Conservation (phyloP, 2,888 invertebrate genomes). For the Nomada lathburiana region DNA sequence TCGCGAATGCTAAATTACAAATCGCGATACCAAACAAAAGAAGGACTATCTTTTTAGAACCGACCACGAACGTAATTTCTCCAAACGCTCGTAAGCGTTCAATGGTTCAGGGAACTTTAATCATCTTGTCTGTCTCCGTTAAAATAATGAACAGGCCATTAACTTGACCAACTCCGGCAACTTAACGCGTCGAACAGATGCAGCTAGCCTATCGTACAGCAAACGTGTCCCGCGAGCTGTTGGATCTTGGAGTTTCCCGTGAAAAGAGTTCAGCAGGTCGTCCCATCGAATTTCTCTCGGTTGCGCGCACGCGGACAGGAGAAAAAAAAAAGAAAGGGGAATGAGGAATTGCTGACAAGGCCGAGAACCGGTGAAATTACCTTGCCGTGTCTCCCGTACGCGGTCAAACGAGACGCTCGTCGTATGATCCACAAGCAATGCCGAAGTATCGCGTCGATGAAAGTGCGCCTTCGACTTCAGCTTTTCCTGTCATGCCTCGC, state of each 20-base stretch:
- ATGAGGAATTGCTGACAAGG: slow-evolving; percentile 73
- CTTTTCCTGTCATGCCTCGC: slow-evolving; percentile 35
- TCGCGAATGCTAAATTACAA: too few relatives aligned
- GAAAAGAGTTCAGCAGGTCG: slow-evolving; percentile 78
- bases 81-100: background rate
- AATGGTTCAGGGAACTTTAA: slow-evolving; percentile 5
- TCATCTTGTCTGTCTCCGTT: slow-evolving; percentile 3
- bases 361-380: slow-evolving; percentile 73
- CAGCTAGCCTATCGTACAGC: background rate
- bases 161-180: slow-evolving; percentile 10
- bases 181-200: slow-evolving; percentile 4
- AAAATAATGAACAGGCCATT: slow-evolving; percentile 20
- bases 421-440: slow-evolving; percentile 57
- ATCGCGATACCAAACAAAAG: too few relatives aligned
- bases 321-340: slow-evolving; percentile 30
- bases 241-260: slow-evolving; percentile 57
- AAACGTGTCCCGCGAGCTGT: slow-evolving; percentile 29
- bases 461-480: slow-evolving; percentile 44
- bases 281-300: slow-evolving; percentile 73
- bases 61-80: background rate
- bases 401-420: slow-evolving; percentile 32
- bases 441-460: slow-evolving; percentile 49
- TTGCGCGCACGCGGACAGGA: slow-evolving; percentile 13
- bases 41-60: too few relatives aligned
- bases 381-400: slow-evolving; percentile 30